Base-by-base conservation (phyloP, 2,888 invertebrate species). In the Orthosia gracilis region DNA sequence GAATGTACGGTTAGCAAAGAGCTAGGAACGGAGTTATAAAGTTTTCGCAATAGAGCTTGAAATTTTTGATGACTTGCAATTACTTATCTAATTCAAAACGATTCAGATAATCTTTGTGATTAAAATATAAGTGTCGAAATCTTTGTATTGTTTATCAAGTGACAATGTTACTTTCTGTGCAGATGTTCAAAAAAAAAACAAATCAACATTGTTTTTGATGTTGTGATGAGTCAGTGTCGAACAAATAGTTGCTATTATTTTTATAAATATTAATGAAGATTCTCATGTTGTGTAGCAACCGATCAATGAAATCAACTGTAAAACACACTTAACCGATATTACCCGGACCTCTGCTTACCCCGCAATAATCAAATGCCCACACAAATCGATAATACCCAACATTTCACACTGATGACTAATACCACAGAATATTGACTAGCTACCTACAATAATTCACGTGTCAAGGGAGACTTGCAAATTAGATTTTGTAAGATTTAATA, bases 401-500 rank as follows among this genome's bases (percentile, higher is more conserved):
- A 82, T 75, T 72, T 69, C 63, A 31, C 45, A 67, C 52, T 26
- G 69, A 83, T 86, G 85, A 85, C 85, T 86, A 86, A 83, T 62
- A 52, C 54, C 4, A 71, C 72, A 66, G 58, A 70, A 58, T 73
- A 78, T 59, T 65, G 26, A 66, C 62, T 61, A 55, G 18, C 18
- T 40, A 31, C 21, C 18, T 40, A 31, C 21, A 58, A 58, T 63
- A 62, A 83, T 80, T 76, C 74, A 82, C 76, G 67, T 67, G 78
- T 78, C 78, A 75, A 82, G 75, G 75, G 73, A 68, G 73, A 76
- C 70, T 72, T 79, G 64, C 75, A 84, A 85, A 78, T 79, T 78
- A 76, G 70, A 76, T 80, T 75, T 80, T 77, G 79, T 65, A 78
- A 84, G 72, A 69, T 72, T 76, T 76, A 85, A 85, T 82, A 85